These are phyloP conservation scores for Drosophila antonietae DNA, from an alignment of 2,888 invertebrate genomes.

Conservation along the genomic window DNA sequence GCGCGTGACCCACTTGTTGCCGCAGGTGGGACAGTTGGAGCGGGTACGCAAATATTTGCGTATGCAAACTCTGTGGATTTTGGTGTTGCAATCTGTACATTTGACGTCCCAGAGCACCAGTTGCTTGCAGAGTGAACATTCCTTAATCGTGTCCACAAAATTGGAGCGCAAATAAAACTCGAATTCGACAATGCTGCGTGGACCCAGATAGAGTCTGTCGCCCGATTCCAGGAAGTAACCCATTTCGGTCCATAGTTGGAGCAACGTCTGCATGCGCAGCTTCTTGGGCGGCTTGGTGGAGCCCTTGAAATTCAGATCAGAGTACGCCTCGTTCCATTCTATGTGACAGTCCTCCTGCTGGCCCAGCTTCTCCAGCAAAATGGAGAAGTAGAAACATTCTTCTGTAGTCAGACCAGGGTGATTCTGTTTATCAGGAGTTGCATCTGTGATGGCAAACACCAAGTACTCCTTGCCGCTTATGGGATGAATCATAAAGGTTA, in stretches of 20 bases:
- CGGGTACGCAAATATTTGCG: conserved; percentile 60
- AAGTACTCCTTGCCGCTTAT: conserved; percentile 57
- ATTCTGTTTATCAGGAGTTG: conserved; percentile 48
- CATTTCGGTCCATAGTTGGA: conserved; percentile 60
- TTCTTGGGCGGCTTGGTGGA: conserved; percentile 35
- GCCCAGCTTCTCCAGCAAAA: conserved; percentile 53
- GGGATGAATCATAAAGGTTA: conserved; percentile 55
- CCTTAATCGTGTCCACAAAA: conserved; percentile 51
- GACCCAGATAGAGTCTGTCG: conserved; percentile 56
- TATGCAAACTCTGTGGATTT: conserved; percentile 62
- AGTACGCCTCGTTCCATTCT: conserved; percentile 60
- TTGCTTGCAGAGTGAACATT: conserved; percentile 55
- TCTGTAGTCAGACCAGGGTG: conserved; percentile 55
- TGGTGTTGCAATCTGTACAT: conserved; percentile 48
- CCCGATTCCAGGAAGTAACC: conserved; percentile 54
- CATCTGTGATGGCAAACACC: conserved; percentile 59
- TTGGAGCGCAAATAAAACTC: conserved; percentile 60
- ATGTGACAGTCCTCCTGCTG: conserved; percentile 41
- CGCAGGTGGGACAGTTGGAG: conserved; percentile 60
- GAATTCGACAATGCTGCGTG: conserved; percentile 63
- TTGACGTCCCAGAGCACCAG: conserved; percentile 65
- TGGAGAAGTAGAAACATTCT: conserved; percentile 62
- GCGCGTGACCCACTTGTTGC: conserved; percentile 51
- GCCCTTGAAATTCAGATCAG: conserved; percentile 18
- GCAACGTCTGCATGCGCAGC: conserved; percentile 52